These are phyloP conservation scores for Enteromius thamalakanensis DNA, from an alignment of 2,797 vertebrate genomes.

Conservation along the genomic window DNA sequence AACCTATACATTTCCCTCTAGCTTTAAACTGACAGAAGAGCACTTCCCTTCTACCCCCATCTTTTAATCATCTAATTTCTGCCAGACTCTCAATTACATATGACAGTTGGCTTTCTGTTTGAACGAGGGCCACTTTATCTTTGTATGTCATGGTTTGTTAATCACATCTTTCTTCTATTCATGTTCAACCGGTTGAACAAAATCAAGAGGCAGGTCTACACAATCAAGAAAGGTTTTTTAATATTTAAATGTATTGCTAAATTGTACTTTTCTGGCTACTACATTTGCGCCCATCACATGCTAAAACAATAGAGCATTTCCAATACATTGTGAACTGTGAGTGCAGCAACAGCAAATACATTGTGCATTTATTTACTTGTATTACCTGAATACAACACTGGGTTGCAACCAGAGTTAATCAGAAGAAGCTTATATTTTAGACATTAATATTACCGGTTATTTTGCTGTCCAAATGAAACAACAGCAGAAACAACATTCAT, in stretches of 20 bases:
- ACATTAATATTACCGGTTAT: neutral
- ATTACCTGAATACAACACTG: neutral
- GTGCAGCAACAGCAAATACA: neutral
- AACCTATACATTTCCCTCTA: slow-evolving; percentile 13
- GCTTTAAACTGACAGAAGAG: slow-evolving; percentile 16
- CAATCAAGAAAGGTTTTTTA: slow-evolving; percentile 40
- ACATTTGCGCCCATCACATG: neutral
- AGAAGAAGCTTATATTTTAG: neutral
- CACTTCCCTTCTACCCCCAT: slow-evolving; percentile 16
- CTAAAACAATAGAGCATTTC: neutral
- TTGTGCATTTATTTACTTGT: neutral
- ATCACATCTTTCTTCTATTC: slow-evolving; percentile 50
- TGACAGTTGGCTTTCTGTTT: slow-evolving; percentile 44
- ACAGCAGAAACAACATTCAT: neutral
- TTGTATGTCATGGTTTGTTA: slow-evolving; percentile 48
- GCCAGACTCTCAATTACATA: slow-evolving; percentile 44
- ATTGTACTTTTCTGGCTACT: slow-evolving; percentile 21
- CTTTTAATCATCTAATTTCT: slow-evolving; percentile 51
- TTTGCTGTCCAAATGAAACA: neutral
- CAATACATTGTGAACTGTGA: neutral
- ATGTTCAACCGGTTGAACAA: slow-evolving; percentile 39
- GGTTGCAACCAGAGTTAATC: neutral
- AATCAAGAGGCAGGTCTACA: slow-evolving; percentile 41
- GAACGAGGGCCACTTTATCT: slow-evolving; percentile 39
- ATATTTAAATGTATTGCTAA: slow-evolving; percentile 40